Conservation (phyloP, 2,113 vertebrate species). For the Xyrauchen texanus region DNA sequence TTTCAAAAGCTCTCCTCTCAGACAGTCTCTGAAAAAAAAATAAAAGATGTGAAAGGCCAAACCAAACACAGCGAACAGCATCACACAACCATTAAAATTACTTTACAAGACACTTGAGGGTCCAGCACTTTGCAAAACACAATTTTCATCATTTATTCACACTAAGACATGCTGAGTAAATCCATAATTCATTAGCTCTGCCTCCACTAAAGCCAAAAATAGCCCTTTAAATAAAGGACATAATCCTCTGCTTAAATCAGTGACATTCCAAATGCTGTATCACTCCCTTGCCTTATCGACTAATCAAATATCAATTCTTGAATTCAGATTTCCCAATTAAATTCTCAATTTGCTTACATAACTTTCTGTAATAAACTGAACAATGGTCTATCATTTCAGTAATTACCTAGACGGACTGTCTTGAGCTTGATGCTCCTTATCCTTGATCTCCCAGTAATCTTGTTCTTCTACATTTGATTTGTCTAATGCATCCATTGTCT, state of each 20-base stretch:
- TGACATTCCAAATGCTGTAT: slow-evolving; percentile 41
- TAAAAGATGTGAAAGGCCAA: slow-evolving; percentile 31
- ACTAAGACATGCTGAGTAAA: slow-evolving; percentile 70
- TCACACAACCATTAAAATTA: not conserved
- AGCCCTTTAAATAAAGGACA: slow-evolving; percentile 60
- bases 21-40: slow-evolving; percentile 67
- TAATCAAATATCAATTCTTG: not conserved
- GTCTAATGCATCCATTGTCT: slow-evolving; percentile 51
- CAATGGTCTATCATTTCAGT: too few species aligned
- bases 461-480: slow-evolving; percentile 55
- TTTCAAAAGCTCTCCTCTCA: slow-evolving; percentile 78
- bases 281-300: not conserved
- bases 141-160: slow-evolving; percentile 76
- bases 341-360: too few species aligned
- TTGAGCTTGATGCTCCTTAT: slow-evolving; percentile 62
- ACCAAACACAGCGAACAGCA: slow-evolving; percentile 43
- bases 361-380: too few species aligned
- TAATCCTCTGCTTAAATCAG: not conserved
- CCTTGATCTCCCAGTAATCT: slow-evolving; percentile 66
- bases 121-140: slow-evolving; percentile 53
- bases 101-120: not conserved
- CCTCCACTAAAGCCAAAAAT: slow-evolving; percentile 70
- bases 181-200: slow-evolving; percentile 72
- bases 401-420: slow-evolving; percentile 70
- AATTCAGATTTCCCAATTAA: too few species aligned